Evolutionary conservation across 2,113 vertebrate genomes (phyloP), one percentile per base, ranked within the genome.

Genomic region (Ophthalmolycus amberensis): DNA sequence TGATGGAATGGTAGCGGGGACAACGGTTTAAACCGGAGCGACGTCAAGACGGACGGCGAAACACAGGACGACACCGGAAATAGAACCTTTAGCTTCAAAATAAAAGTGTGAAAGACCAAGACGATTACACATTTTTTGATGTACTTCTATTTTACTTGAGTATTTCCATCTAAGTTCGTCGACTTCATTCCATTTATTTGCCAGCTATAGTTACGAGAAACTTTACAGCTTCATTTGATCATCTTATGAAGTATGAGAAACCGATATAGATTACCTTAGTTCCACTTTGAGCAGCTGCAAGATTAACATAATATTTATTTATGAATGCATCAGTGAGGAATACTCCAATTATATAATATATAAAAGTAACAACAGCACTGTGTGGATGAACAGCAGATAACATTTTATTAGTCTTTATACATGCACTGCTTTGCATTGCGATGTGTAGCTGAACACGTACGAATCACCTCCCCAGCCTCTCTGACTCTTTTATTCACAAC

Each of bases 1-100:
- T 85, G 86, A 37, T 69, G 92, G 85, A 86, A 85, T 66, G 71
- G 82, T 8, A 46, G 62, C 3, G 1, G 25, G 6, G 48, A 40
- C 52, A 4, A 5, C 9, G 8, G 18, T 9, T 71, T 32, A 9
- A 34, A 73, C 16, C 1, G 6, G 38, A 59, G 71, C 11, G 9
- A 56, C 22, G 80, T 86, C 80, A 90, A 91, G 68, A 0, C 7
- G 1, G 11, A 37, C 9, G 44, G 1, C 37, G 27, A 1, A 10
- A 72, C 0, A 3, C 5, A 8, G 25, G 0, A 18, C 16, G 0
- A 18, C 1, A 73, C 42, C 83, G 90, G 87, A 92, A 69, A 4
- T 8, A 0, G 0, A 1, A 1, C 0, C 0, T 0, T 0, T 0
- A 0, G 1, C 37, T 89, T 84, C 84, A 90, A 79, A 89, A 88